Evolutionary conservation across 2,113 vertebrate genomes (phyloP).

Genomic region (Ceratotherium simum): DNA sequence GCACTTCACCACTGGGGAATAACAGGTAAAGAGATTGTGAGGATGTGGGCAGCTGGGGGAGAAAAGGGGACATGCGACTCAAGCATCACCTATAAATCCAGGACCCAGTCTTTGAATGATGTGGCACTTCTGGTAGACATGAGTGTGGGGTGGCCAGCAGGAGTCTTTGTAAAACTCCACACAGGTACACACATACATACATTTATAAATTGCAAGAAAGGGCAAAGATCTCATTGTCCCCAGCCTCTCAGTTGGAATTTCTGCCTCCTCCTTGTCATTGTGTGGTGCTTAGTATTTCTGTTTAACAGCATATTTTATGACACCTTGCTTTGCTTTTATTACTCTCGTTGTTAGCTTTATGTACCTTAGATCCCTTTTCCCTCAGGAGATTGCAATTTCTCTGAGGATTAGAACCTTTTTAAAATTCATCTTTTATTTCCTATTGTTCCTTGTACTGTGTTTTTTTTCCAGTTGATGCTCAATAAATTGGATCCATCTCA

Average conservation of each 20-base stretch:
- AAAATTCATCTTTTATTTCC: neutral
- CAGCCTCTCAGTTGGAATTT: neutral
- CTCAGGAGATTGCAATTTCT: neutral
- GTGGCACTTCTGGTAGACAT: accelerated
- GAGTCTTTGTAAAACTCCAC: neutral
- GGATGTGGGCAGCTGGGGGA: neutral
- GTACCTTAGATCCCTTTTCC: neutral
- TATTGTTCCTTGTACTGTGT: neutral
- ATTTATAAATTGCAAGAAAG: neutral
- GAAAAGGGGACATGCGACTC: no score
- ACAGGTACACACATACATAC: neutral
- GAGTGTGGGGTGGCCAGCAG: neutral
- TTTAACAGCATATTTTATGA: neutral
- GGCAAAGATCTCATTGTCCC: neutral
- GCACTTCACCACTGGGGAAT: neutral
- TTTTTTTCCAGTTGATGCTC: neutral
- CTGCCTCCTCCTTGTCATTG: neutral
- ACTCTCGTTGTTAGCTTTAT: neutral
- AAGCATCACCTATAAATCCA: neutral
- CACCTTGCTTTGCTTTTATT: neutral
- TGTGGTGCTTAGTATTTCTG: neutral
- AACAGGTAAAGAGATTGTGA: neutral
- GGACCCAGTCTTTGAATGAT: no score
- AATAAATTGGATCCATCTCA: neutral
- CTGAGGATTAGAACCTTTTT: neutral